Evolutionary conservation across 2,113 vertebrate species (phyloP).

Genomic region (Leptodactylus fuscus): DNA sequence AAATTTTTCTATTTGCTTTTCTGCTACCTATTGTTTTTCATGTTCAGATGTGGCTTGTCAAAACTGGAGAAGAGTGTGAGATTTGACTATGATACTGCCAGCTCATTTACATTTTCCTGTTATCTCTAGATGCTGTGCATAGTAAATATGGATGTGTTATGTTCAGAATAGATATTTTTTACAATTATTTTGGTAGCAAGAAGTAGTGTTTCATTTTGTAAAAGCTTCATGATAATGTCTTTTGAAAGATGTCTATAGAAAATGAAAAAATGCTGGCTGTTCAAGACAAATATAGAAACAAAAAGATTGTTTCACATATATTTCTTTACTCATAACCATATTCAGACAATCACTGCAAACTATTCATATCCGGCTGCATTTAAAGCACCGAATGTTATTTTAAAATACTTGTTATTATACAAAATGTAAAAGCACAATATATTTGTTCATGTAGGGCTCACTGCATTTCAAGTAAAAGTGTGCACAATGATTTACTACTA

Average conservation of each 20-base stretch:
- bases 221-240: conserved; percentile 7
- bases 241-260: not conserved
- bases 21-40: not conserved
- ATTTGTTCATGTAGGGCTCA: not conserved
- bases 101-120: not conserved
- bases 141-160: not conserved
- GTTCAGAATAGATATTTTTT: conserved; percentile 25
- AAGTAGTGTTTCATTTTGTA: not conserved
- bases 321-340: conserved; percentile 1
- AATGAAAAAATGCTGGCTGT: not conserved
- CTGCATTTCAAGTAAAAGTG: not conserved
- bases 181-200: not conserved
- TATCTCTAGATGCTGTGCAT: not conserved
- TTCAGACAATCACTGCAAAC: not conserved
- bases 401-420: not conserved
- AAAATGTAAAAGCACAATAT: not conserved
- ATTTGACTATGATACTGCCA: not conserved
- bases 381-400: not conserved
- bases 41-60: not conserved
- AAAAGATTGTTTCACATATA: conserved; percentile 5
- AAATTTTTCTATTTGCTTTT: not conserved
- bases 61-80: not conserved
- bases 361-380: not conserved
- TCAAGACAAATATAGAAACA: conserved; percentile 33
- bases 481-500: not conserved